Conservation (phyloP, 2,797 vertebrate genomes). For the Cryptoprocta ferox region DNA sequence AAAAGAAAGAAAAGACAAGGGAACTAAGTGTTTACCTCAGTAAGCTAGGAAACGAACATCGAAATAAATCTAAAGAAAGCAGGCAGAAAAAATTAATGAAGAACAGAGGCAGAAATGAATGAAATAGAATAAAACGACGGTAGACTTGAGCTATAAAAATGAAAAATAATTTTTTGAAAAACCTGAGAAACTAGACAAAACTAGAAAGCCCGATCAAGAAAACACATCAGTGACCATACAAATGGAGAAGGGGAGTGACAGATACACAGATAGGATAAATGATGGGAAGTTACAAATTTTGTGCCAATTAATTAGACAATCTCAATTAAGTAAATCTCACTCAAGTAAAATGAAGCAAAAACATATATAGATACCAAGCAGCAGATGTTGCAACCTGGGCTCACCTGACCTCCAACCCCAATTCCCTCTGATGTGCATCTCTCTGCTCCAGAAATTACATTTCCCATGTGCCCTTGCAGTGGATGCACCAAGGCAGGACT, state of each 20-base stretch:
- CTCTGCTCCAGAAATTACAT: background rate
- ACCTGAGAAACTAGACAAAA: constrained; percentile 6
- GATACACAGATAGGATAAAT: background rate
- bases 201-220: background rate
- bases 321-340: no score
- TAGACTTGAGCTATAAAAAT: background rate
- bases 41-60: constrained; percentile 19
- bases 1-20: background rate
- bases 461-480: background rate
- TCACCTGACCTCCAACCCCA: accelerated
- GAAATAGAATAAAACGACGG: constrained; percentile 50
- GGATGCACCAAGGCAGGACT: background rate
- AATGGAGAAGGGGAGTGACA: background rate
- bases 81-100: constrained; percentile 37
- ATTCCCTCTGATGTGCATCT: accelerated
- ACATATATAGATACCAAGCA: background rate
- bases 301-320: background rate
- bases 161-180: constrained; percentile 20
- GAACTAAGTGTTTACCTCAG: background rate
- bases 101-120: constrained; percentile 55
- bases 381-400: background rate
- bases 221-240: background rate
- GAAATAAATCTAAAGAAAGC: constrained; percentile 36
- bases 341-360: background rate
- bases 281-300: background rate